Base-by-base conservation (phyloP, 2,888 invertebrate species). In the Notocelia uddmanniana region DNA sequence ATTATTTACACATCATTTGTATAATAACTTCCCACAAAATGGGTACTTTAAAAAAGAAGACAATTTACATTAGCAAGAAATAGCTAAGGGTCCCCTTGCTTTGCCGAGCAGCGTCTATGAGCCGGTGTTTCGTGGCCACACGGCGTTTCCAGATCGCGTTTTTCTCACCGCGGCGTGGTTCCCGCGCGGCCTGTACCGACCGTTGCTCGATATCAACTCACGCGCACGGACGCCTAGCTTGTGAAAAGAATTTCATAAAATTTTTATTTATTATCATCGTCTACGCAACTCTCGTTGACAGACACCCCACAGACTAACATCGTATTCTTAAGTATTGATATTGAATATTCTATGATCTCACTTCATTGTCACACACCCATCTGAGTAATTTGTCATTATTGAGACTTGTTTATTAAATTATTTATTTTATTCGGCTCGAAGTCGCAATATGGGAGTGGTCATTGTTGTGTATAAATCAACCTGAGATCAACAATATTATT, bases 341-440 rank as follows among this genome's bases (percentile, higher is more conserved):
- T 88, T 89, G 89, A 91, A 89, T 90, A 87, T 87, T 86, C 67
- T 87, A 89, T 93, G 93, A 93, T 93, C 93, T 93, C 93, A 93
- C 89, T 89, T 85, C 87, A 85, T 87, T 90, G 91, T 93, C 91
- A 90, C 91, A 90, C 86, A 81, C 83, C 82, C 85, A 83, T 80
- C 83, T 79, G 77, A 80, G 86, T 87, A 85, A 87, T 85, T 84
- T 88, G 87, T 89, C 86, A 86, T 82, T 80, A 74, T 19, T 52
- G 57, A 45, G 69, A 74, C 69, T 74, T 75, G 72, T 67, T 68
- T 67, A 50, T 68, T 64, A 55, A 67, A 63, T 69, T 70, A 54
- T 64, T 67, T 73, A 68, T 73, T 62, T 45, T 54, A 37, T 62
- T 64, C 41, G 59, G 58, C 41, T 19, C 34, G 5, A 5, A 23